Evolutionary conservation across 2,113 vertebrate species (phyloP), one percentile per base, ranked within the genome.

Genomic region (Orycteropus afer): DNA sequence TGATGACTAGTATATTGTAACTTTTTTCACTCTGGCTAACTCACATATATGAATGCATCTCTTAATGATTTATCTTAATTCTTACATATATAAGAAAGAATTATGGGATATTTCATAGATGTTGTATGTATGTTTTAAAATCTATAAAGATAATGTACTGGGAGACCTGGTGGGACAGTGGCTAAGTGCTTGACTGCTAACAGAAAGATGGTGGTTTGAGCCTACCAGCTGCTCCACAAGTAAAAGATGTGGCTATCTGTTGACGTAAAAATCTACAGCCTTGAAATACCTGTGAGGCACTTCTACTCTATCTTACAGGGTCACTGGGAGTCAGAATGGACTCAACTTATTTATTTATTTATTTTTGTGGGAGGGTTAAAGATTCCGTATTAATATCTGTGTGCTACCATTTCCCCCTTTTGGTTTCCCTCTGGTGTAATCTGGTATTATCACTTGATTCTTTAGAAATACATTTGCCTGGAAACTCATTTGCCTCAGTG

Each of bases 61-160:
- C 23, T 69, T 86, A 59, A 10, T 47, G 84, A 29, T 89, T 77
- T 74, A 37, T 93, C 63, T 84, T 94, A 76, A 86, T 86, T 95
- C 82, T 91, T 88, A 57, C 12, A 42, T 84, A 88, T 49, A 18
- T 88, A 23, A 22, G 63, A 88, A 91, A 90, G 32, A 61, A 79
- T 49, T 51, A 57, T 83, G 40, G 47, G 63, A 34, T 9, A 59
- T 51, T 96, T 86, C n/a, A 15, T 57, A 79, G 94, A 79, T 45
- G 55, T 83, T 34, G 20, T 74, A 49, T 85, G 0, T 89, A 29
- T 67, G 25, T 91, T 89, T 97, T 53, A 40, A 88, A 81, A 49
- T 80, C n/a, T 53, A 2, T 77, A 0, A 71, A 71, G 37, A 71
- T 40, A 40, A 40, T 71, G 37, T 9, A 17, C 3, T 3, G 37